These are phyloP conservation scores for Lophura nycthemera DNA, from an alignment of 2,113 vertebrate species.

Conservation along the genomic window DNA sequence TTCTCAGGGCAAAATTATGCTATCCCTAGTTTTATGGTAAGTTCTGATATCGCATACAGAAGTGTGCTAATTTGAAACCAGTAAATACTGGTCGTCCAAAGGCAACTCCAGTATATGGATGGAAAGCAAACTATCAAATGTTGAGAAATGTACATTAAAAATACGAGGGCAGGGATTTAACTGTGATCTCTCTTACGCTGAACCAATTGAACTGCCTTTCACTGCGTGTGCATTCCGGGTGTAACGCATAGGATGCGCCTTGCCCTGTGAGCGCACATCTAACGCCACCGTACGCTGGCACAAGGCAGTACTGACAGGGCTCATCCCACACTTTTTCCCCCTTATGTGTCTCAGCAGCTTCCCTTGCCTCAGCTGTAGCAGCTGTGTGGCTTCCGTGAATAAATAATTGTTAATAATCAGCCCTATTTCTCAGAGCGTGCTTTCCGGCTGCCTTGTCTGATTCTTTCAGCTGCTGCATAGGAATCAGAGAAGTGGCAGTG, in stretches of 20 bases:
- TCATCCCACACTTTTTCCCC: background rate
- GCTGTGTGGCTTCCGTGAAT: background rate
- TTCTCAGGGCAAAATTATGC: background rate
- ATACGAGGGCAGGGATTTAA: background rate
- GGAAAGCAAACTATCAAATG: background rate
- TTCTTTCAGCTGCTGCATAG: background rate
- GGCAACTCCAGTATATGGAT: background rate
- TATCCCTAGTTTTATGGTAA: background rate
- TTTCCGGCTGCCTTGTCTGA: background rate
- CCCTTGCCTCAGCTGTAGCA: background rate
- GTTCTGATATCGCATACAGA: background rate
- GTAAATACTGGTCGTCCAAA: background rate
- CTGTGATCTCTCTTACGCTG: background rate
- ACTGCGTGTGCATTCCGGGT: accelerated
- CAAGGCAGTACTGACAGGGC: accelerated
- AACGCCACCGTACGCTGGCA: background rate
- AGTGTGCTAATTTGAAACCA: background rate
- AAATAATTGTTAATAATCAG: background rate
- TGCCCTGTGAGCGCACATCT: background rate
- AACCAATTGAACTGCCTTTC: background rate
- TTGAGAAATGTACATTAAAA: background rate
- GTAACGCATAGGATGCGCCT: background rate
- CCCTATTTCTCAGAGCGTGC: background rate
- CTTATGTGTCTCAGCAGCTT: background rate
- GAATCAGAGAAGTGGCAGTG: background rate